Conservation (phyloP, 2,888 invertebrate genomes). For the Leptinotarsa tumamoca region DNA sequence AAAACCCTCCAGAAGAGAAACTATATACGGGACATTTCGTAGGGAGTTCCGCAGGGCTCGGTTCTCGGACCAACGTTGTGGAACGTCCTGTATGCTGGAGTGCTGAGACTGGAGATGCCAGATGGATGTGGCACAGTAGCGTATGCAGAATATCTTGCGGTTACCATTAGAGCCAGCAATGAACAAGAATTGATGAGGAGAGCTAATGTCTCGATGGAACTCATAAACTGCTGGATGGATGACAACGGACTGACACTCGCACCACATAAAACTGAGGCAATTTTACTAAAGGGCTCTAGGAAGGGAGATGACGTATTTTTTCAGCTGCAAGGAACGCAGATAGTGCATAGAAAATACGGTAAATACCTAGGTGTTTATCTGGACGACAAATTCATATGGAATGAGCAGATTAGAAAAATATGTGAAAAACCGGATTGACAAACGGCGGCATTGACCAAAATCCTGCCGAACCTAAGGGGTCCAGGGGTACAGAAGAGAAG, state of each 20-base stretch:
- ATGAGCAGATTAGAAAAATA: constrained; percentile 10
- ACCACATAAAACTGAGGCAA: constrained; percentile 32
- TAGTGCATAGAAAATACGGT: background rate
- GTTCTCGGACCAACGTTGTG: constrained; percentile 1
- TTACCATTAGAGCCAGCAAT: background rate
- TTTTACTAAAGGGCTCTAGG: constrained; percentile 27
- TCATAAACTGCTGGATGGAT: constrained; percentile 20
- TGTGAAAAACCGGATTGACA: constrained; percentile 2
- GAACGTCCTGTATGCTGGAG: background rate
- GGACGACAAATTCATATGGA: constrained; percentile 11
- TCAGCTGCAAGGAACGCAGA: background rate
- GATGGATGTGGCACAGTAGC: background rate
- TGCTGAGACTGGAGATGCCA: constrained; percentile 3
- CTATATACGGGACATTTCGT: background rate
- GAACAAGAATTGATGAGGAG: background rate
- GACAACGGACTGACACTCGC: constrained; percentile 20
- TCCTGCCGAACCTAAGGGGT: constrained; percentile 30
- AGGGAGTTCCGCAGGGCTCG: constrained; percentile 1
- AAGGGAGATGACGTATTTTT: constrained; percentile 10
- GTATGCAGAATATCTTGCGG: background rate
- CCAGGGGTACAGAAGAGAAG: background rate
- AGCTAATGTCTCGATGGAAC: background rate
- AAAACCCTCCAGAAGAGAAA: background rate
- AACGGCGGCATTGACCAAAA: background rate
- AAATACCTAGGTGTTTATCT: constrained; percentile 25